phyloP scores from a whole-genome alignment of 2,113 vertebrate species.

The Gymnocephalus cernua region DNA sequence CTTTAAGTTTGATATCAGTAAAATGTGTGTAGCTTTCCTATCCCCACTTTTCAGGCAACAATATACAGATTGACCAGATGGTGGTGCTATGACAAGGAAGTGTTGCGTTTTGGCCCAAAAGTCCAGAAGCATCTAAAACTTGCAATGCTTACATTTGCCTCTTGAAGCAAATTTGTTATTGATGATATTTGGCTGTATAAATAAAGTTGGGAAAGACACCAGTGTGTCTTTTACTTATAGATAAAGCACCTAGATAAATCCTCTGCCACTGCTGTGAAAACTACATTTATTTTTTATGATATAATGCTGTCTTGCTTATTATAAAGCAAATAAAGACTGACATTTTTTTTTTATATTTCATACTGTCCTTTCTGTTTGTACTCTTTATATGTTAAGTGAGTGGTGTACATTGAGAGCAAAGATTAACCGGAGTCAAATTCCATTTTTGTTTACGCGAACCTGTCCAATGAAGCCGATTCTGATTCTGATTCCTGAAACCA shows the following conservation, averaged over 20 bases:
- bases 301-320: neutral
- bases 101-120: neutral
- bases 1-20: neutral
- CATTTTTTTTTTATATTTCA: too few species aligned
- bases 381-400: too few species aligned
- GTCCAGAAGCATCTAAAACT: neutral
- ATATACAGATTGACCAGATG: slow-evolving; percentile 4
- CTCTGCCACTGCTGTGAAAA: too few species aligned
- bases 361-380: too few species aligned
- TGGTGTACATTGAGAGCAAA: too few species aligned
- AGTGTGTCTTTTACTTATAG: neutral
- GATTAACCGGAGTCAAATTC: too few species aligned
- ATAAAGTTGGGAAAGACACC: neutral
- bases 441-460: too few species aligned
- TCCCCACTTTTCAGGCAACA: neutral
- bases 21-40: neutral
- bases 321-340: too few species aligned
- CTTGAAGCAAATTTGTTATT: neutral
- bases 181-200: neutral
- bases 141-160: neutral
- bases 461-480: too few species aligned
- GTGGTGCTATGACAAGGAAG: slow-evolving; percentile 13
- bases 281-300: neutral
- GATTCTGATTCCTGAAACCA: too few species aligned
- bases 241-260: too few species aligned